These are phyloP conservation scores for Perca fluviatilis DNA, from an alignment of 2,113 vertebrate genomes.

Conservation along the genomic window DNA sequence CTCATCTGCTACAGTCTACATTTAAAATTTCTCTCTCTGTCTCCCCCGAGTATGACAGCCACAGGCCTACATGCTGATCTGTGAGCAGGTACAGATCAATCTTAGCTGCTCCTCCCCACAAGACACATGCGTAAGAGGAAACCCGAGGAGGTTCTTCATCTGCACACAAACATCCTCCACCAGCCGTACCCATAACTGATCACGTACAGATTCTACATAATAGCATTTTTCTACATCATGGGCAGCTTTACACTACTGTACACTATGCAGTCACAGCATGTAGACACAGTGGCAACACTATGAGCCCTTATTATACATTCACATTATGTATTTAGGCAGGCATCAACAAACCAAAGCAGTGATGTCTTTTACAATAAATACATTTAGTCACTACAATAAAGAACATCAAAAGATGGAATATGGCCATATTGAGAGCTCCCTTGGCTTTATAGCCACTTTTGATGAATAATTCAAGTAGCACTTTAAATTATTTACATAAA, in stretches of 20 bases:
- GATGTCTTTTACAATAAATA: constrained; percentile 68
- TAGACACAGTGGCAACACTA: constrained; percentile 59
- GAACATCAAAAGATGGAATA: constrained; percentile 61
- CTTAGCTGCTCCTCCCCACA: constrained; percentile 25
- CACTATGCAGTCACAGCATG: constrained; percentile 7
- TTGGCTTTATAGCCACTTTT: constrained; percentile 61
- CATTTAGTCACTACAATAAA: constrained; percentile 60
- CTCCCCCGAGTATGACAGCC: constrained; percentile 28
- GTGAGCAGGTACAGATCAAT: constrained; percentile 43
- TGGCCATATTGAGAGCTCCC: constrained; percentile 44
- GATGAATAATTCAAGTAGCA: constrained; percentile 77
- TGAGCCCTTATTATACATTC: constrained; percentile 29
- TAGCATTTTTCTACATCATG: constrained; percentile 1
- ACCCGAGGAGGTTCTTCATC: constrained; percentile 11
- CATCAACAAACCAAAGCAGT: constrained; percentile 43
- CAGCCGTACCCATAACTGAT: not conserved
- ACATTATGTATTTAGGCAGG: constrained; percentile 48
- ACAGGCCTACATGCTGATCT: constrained; percentile 37
- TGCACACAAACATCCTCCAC: constrained; percentile 7
- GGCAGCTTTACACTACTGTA: constrained; percentile 9
- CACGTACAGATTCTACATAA: constrained; percentile 11
- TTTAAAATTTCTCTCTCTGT: constrained; percentile 30
- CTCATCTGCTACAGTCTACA: constrained; percentile 40
- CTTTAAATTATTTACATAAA: constrained; percentile 82
- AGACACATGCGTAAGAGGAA: constrained; percentile 23